Evolutionary conservation across 2,888 invertebrate genomes (phyloP).

Genomic region (Apamea crenata): DNA sequence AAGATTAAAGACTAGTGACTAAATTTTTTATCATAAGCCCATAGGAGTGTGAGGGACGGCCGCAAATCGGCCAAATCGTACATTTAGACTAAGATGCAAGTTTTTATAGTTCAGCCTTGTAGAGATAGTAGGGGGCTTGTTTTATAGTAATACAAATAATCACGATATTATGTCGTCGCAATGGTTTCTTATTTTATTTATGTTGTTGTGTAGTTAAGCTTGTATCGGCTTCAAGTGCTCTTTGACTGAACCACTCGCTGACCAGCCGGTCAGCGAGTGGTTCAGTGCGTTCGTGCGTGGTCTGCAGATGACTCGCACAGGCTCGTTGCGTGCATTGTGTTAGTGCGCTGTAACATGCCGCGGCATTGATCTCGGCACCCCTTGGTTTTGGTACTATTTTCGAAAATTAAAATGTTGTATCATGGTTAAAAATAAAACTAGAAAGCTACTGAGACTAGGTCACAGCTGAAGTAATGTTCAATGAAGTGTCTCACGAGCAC

Average conservation of each 20-base stretch:
- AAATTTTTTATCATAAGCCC: no score
- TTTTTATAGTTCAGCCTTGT: no score
- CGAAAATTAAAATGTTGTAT: neutral
- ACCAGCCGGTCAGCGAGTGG: no score
- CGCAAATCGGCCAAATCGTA: no score
- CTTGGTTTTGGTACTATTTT: no score
- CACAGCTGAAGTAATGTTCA: constrained; percentile 4
- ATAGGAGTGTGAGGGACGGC: no score
- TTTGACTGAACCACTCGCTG: neutral
- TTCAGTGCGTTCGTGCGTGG: no score
- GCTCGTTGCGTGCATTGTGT: neutral
- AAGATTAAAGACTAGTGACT: no score
- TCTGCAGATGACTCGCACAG: neutral
- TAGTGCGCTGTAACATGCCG: neutral
- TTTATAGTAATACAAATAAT: neutral
- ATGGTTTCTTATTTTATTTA: neutral
- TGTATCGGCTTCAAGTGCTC: neutral
- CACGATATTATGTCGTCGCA: neutral
- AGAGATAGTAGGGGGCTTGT: no score
- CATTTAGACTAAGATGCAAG: no score
- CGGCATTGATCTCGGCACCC: neutral
- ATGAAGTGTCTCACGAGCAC: neutral
- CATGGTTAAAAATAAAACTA: constrained; percentile 3
- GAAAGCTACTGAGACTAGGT: neutral
- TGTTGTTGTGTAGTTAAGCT: neutral